These are phyloP conservation scores for Cebus imitator DNA, from an alignment of 2,113 vertebrate species.

Conservation along the genomic window DNA sequence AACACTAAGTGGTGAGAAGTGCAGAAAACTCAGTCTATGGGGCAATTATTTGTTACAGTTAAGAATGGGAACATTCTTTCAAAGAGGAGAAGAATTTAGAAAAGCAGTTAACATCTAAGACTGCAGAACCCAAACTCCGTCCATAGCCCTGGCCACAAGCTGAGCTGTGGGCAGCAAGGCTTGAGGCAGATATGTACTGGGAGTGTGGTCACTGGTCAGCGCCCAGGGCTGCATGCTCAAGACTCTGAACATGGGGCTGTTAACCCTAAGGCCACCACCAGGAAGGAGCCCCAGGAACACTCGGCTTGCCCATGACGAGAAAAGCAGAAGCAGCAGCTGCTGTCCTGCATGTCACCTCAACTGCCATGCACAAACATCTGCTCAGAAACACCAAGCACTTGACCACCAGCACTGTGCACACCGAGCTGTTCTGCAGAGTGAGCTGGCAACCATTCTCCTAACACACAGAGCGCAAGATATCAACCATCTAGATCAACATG, in stretches of 20 bases:
- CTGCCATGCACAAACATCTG: neutral
- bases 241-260: neutral
- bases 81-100: neutral
- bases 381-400: neutral
- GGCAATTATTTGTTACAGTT: neutral
- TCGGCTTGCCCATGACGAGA: neutral
- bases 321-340: constrained; percentile 55
- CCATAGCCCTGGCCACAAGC: neutral
- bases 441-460: rapidly evolving
- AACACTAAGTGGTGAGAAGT: neutral
- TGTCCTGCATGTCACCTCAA: neutral
- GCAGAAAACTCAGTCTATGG: neutral
- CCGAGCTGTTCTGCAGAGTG: neutral
- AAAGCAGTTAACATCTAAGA: neutral
- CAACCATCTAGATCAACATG: rapidly evolving
- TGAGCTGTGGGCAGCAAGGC: rapidly evolving
- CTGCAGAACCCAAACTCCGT: neutral
- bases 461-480: rapidly evolving
- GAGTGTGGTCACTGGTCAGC: constrained; percentile 74
- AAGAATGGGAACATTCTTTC: neutral
- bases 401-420: neutral
- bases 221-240: neutral
- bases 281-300: neutral
- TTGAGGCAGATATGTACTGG: constrained; percentile 74
- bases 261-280: neutral